Evolutionary conservation across 2,888 invertebrate species (phyloP), one percentile per base, ranked within the genome.

Genomic region (Chrysolina haemoptera): DNA sequence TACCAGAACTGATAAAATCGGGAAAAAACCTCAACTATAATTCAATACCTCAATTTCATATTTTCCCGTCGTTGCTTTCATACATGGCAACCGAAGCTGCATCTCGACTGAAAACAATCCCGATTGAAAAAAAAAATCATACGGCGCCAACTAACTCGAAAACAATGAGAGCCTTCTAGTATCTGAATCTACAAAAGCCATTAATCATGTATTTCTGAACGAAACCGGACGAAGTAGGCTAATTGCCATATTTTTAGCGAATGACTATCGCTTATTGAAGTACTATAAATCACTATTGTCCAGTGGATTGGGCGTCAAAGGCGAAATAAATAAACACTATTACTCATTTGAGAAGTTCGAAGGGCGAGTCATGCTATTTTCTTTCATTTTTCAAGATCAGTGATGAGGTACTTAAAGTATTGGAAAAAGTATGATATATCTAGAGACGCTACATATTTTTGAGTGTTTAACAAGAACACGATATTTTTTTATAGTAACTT

Each of bases 191-290:
- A 70, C 70, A 41, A 70, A 64, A 75, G 63, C 55, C 62, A 76
- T 76, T 76, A 71, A 76, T 76, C 76, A 74, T 68, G 67, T 66
- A 53, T 71, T 67, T 70, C 69, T 70, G 74, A 73, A 71, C 66
- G 71, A 73, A 73, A 75, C 70, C 64, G 62, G 65, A 71, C 43
- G 71, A 74, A 74, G 73, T 69, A 76, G 73, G 71, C 63, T 76
- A 74, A 76, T 73, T 74, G 73, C 70, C 67, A 66, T 75, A 75
- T 75, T 72, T 75, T 75, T 72, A 71, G 65, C 64, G 41, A 74
- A 22, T 62, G 65, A 69, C 48, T 46, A 69, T 65, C 68, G 18
- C 64, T 43, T 53, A 59, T 41, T 41, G 48, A 59, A 27, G 35
- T 35, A 22, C 8, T 27, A 59, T 59, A 10, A 59, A 59, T 59